Evolutionary conservation across 2,797 vertebrate species (phyloP), one percentile per base, ranked within the genome.

Genomic region (Numenius phaeopus): DNA sequence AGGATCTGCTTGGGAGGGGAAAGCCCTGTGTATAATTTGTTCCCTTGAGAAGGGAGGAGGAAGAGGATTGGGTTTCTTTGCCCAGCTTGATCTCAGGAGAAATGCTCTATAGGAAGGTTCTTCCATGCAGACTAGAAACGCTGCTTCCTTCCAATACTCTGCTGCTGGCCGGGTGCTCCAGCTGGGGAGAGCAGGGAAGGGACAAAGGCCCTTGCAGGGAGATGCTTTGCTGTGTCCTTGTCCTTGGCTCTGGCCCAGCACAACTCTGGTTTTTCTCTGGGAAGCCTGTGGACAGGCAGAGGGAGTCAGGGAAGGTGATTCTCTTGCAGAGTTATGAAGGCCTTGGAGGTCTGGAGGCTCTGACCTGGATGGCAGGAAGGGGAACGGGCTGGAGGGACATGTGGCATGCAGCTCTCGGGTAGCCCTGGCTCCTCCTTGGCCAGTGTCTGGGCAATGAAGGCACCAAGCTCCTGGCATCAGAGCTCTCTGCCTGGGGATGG

Each of bases 341-440:
- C 82, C 87, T 49, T 67, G 87, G 55, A 55, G 82, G 89, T 83
- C 92, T 94, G 94, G 94, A 96, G 92, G 95, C 95, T 95, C 94
- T 85, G 90, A 83, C 52, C 22, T 10, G 47, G 44, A 19, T 4
- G 6, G 52, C 61, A 65, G 75, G 32, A 71, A 12, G 59, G 49
- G 40, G n/a, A 49, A 24, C 0, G 0, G 57, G 13, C 69, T 86
- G 57, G 52, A 52, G 52, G 52, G 37, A 3, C 8, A 1, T 0
- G 7, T 40, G 1, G 0, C 4, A 5, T 4, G 34, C 32, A 21
- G 76, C 76, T 54, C n/a, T 54, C 5, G 3, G 10, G 47, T 18
- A 3, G 15, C 22, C 30, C 15, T n/a, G 59, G 16, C 11, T 30
- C 27, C 15, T 64, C 24, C 23, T 83, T 46, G 21, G n/a, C 44